phyloP scores from a whole-genome alignment of 2,797 vertebrate genomes.

The Pygocentrus nattereri region DNA sequence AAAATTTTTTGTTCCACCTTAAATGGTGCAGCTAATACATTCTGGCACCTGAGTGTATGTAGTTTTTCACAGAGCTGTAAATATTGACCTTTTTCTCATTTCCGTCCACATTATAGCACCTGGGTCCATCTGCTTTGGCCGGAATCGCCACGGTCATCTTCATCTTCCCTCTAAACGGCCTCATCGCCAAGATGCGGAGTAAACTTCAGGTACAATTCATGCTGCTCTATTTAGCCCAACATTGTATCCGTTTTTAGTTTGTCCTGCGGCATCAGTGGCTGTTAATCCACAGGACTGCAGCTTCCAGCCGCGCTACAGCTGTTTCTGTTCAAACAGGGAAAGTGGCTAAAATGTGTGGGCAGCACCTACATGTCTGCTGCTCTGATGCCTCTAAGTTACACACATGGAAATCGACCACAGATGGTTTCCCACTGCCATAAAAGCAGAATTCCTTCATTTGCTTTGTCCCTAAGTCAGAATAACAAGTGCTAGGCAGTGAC shows the following conservation, averaged over 20 bases:
- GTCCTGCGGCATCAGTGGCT: not conserved
- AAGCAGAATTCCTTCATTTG: slow-evolving; percentile 37
- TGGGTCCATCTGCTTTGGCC: slow-evolving; percentile 85
- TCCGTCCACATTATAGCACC: slow-evolving; percentile 70
- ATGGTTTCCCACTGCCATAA: slow-evolving; percentile 20
- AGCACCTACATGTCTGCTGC: not conserved
- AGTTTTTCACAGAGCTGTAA: no score
- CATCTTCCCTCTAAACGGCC: slow-evolving; percentile 87
- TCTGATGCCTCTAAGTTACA: slow-evolving; percentile 24
- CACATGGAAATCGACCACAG: slow-evolving; percentile 28
- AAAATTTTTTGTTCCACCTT: no score
- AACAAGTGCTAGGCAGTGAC: slow-evolving; percentile 9
- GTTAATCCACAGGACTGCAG: not conserved
- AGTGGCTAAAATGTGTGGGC: slow-evolving; percentile 15
- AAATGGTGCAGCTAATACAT: no score
- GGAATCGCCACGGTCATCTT: slow-evolving; percentile 82
- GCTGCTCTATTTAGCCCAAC: not conserved
- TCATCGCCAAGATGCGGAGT: slow-evolving; percentile 85
- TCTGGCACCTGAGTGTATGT: no score
- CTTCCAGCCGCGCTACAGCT: slow-evolving; percentile 24
- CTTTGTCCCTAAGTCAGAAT: slow-evolving; percentile 27
- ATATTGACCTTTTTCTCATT: not conserved
- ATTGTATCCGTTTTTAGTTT: not conserved
- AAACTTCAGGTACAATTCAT: slow-evolving; percentile 81
- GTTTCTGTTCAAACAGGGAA: slow-evolving; percentile 35